Evolutionary conservation across 2,797 vertebrate species (phyloP), one percentile per base, ranked within the genome.

Genomic region (Rhinoraja longicauda): DNA sequence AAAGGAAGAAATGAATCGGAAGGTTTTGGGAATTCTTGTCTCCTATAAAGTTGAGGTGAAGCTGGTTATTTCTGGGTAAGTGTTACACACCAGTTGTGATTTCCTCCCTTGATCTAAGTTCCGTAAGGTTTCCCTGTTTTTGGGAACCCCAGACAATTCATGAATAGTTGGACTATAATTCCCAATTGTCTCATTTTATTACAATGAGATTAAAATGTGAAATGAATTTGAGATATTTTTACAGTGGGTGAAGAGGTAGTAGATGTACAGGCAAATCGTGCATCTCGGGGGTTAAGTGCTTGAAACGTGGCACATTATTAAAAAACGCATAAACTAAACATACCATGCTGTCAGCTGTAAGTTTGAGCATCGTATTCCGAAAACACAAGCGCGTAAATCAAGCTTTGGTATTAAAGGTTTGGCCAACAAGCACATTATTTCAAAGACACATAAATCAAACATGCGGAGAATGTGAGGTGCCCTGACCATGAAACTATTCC

Each of bases 21-120:
- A 70, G 9, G 70, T 92, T 57, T 75, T 90, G 90, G 90, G 90
- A 57, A 92, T 92, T 92, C 90, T 75, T 57, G 70, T 92, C n/a
- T 92, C 90, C 70, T 92, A 92, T 53, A 92, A 73, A 75, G 39
- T 92, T 13, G 72, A 10, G 26, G 90, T 92, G 70, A 73, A 92
- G 36, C 26, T 92, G 57, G 15, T 57, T 73, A 90, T 92, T 13
- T 75, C 90, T 45, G 90, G 90, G 90, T 92, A 75, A 92, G 90
- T 92, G 67, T 91, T 67, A 70, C 90, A 39, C 45, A 24, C 5
- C 24, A 3, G 19, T 26, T 73, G 70, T 73, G 29, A 29, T 39
- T 70, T 39, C 36, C 32, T 59, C n/a, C 64, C 84, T 32, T 86
- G 10, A 6, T 86, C n/a, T 90, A 8, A 90, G 19, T 19, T 39